Base-by-base conservation (phyloP, 2,113 vertebrate genomes). In the Andinoacara biseriatus region DNA sequence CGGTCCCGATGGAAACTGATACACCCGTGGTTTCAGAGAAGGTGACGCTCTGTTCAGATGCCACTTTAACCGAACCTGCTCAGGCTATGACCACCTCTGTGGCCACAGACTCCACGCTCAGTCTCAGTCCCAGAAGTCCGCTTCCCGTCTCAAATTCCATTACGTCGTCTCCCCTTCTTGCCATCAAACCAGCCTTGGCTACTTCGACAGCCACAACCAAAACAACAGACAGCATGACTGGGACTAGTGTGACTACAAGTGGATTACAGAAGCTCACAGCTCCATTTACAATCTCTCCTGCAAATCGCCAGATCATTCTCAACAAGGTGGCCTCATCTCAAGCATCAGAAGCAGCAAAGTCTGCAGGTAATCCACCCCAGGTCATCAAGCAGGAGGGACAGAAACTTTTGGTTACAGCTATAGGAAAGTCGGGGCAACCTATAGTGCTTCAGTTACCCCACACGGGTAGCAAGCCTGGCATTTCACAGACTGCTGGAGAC, bases 241-340 rank as follows among this genome's bases (percentile, higher is more conserved):
- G 91, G 58, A 86, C 90, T 0, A 90, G 43, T 14, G 49, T 93
- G 24, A 54, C 93, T 2, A 83, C 93, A 0, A 79, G 95, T 54
- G 95, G 96, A 81, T 93, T 98, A 81, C 96, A 97, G 69, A 99
- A 97, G 92, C 96, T 98, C 43, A 94, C 96, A 57, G 94, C 95
- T 80, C 96, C 97, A 0, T 96, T 99, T 75, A 96, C 97, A 86
- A 95, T 98, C 88, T 96, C 97, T 18, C 93, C 97, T 6, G 95
- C 96, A 83, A 98, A 97, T 92, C 98, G 97, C 90, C 98, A 98
- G 90, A 96, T 99, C 84, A 97, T 99, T 89, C 95, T 99, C 87
- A 99, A 98, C 93, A 99, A 97, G 94, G 95, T 97, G 94, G 95
- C 96, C 17, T 94, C 97, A 81, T 90, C 96, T 5, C 92, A 95